Evolutionary conservation across 2,888 invertebrate genomes (phyloP).

Genomic region (Fragum sueziense): DNA sequence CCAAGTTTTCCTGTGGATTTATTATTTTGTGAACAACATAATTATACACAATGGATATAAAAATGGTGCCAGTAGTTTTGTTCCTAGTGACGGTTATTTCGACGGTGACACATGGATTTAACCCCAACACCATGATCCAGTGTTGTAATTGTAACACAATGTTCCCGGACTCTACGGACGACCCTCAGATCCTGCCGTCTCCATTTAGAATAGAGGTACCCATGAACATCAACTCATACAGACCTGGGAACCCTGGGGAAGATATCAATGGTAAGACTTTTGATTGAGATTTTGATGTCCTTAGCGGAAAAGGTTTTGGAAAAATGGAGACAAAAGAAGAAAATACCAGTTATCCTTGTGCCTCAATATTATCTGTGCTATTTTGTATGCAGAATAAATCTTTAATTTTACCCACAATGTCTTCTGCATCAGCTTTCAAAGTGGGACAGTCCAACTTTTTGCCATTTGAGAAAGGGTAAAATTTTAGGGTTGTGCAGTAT

Average conservation of each 20-base stretch:
- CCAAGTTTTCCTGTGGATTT: not conserved
- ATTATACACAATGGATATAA: not conserved
- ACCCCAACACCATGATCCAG: slow-evolving; percentile 48
- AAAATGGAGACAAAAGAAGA: too few relatives aligned
- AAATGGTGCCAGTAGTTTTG: not conserved
- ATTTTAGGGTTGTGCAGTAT: too few relatives aligned
- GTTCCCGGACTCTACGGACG: slow-evolving; percentile 49
- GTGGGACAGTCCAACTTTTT: too few relatives aligned
- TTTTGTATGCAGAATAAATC: too few relatives aligned
- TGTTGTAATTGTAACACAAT: slow-evolving; percentile 66
- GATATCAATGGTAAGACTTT: slow-evolving; percentile 61
- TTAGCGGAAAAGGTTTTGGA: too few relatives aligned
- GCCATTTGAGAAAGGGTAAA: too few relatives aligned
- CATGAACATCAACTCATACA: slow-evolving; percentile 1
- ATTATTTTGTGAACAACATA: not conserved
- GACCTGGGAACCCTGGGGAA: slow-evolving; percentile 13
- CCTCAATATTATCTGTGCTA: too few relatives aligned
- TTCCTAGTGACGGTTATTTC: slow-evolving; percentile 10
- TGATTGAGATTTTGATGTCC: too few relatives aligned
- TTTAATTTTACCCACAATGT: too few relatives aligned
- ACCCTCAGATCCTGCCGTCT: slow-evolving; percentile 70
- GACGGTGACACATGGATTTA: slow-evolving; percentile 47
- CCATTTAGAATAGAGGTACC: slow-evolving; percentile 69
- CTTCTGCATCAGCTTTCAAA: too few relatives aligned
- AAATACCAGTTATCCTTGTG: too few relatives aligned